A percentile compares a stretch with the other conserved stretches of the same genome.
Evolutionary conservation across 1,140 invertebrate genomes (phyloP).

Genomic region (roundworm (Caenorhabditis elegans)): WBcel235 BX284606.5:15198001-15198500

Average conservation of each 20-base stretch:
- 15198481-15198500: too few relatives aligned
- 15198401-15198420: too few relatives aligned
- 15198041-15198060: conserved; percentile 60
- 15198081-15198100: conserved; percentile 57
- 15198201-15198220: conserved; percentile 55
- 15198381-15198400: neutral
- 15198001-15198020: neutral
- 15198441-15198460: too few relatives aligned
- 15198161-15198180: conserved; percentile 46
- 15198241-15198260: conserved; percentile 37
- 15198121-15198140: conserved; percentile 37
- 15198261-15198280: conserved; percentile 31
- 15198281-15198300: conserved; percentile 40
- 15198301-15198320: conserved; percentile 37
- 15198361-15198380: conserved; percentile 10
- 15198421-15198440: too few relatives aligned
- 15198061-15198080: conserved; percentile 54
- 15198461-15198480: too few relatives aligned
- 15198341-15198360: conserved; percentile 26
- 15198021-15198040: conserved; percentile 53
- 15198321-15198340: conserved; percentile 34
- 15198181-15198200: conserved; percentile 61
- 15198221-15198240: conserved; percentile 39
- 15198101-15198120: conserved; percentile 52
- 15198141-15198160: too few relatives aligned